Evolutionary conservation across 2,113 vertebrate genomes (phyloP).

Genomic region (Corythoichthys intestinalis): DNA sequence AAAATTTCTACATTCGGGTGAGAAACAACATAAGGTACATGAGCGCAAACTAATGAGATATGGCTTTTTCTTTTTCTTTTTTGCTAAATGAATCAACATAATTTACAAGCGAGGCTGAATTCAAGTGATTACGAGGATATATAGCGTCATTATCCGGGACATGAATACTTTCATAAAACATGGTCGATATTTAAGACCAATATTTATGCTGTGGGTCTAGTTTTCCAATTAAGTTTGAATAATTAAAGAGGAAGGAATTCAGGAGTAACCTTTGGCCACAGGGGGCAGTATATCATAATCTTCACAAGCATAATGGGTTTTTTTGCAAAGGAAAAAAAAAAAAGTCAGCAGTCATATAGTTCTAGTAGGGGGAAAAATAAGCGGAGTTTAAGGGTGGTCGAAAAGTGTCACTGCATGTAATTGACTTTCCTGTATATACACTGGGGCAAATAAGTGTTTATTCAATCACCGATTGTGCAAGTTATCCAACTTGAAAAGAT

Average conservation of each 20-base stretch:
- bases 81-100: not conserved
- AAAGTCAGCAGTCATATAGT: too few relatives aligned
- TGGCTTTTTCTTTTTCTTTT: not conserved
- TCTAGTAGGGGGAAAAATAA: too few relatives aligned
- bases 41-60: not conserved
- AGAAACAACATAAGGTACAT: not conserved
- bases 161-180: not conserved
- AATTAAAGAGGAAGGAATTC: not conserved
- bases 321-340: too few relatives aligned
- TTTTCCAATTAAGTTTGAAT: not conserved
- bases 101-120: not conserved
- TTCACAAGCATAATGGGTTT: too few relatives aligned
- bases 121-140: not conserved
- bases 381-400: too few relatives aligned
- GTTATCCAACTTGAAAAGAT: too few relatives aligned
- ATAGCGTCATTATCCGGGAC: not conserved
- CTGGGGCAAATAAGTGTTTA: too few relatives aligned
- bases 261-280: not conserved
- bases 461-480: too few relatives aligned
- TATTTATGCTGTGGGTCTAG: not conserved
- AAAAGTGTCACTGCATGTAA: too few relatives aligned
- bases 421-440: too few relatives aligned
- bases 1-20: slow-evolving; percentile 28
- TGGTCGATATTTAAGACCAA: not conserved
- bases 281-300: too few relatives aligned